These are phyloP conservation scores for Zaprionus vittiger DNA, from an alignment of 1,140 invertebrate genomes.

Conservation along the genomic window DNA sequence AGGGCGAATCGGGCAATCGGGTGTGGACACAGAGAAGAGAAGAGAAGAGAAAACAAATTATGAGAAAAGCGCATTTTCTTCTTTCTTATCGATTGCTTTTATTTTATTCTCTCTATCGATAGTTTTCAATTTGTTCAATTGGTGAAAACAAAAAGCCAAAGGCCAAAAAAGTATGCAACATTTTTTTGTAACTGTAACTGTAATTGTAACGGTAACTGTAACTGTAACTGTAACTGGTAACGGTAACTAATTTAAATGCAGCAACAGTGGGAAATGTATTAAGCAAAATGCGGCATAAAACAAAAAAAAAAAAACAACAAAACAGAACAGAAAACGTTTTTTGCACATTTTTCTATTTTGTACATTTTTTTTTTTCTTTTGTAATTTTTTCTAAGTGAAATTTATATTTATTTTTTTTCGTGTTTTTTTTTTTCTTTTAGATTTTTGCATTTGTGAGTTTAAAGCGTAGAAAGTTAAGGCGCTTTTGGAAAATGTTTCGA, in stretches of 20 bases:
- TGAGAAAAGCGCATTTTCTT: conserved; percentile 79
- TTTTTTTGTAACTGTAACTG: conserved; percentile 23
- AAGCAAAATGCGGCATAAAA: conserved; percentile 43
- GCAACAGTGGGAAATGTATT: conserved; percentile 26
- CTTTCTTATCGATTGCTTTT: conserved; percentile 19
- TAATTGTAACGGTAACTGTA: conserved; percentile 3
- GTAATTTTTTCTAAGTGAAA: conserved; percentile 14
- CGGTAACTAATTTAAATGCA: conserved; percentile 22
- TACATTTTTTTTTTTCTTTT: conserved; percentile 13
- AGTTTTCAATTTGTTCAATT: not conserved
- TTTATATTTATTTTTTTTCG: conserved; percentile 11
- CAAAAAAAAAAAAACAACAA: conserved; percentile 3
- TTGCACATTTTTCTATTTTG: conserved; percentile 26
- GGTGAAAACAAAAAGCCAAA: conserved; percentile 79
- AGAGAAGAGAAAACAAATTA: conserved; percentile 82
- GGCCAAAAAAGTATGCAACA: conserved; percentile 51
- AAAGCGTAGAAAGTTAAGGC: conserved; percentile 48
- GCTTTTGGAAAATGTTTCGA: conserved; percentile 19
- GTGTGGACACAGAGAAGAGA: conserved; percentile 66
- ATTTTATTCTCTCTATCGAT: not conserved
- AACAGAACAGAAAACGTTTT: conserved; percentile 13
- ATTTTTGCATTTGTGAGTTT: conserved; percentile 36
- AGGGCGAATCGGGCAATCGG: conserved; percentile 23
- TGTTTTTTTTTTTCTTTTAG: conserved; percentile 29
- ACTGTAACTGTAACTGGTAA: conserved; percentile 17